Evolutionary conservation across 2,888 invertebrate genomes (phyloP).

Genomic region (Kryphioiulus occultus): DNA sequence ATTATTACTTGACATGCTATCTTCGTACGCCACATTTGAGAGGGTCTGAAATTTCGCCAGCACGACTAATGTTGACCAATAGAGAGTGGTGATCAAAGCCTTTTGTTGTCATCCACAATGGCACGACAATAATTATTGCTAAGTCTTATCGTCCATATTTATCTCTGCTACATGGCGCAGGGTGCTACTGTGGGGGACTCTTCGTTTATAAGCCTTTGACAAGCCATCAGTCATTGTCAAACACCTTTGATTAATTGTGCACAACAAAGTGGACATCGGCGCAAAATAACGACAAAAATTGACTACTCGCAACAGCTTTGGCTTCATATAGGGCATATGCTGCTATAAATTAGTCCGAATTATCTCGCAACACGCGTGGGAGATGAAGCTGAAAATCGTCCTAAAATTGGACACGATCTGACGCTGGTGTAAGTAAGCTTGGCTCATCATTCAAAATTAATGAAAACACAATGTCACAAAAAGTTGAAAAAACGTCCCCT

Average conservation of each 20-base stretch:
- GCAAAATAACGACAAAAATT: constrained; percentile 29
- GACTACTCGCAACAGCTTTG: constrained; percentile 15
- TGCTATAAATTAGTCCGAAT: constrained; percentile 25
- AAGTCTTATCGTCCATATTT: constrained; percentile 26
- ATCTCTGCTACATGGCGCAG: constrained; percentile 21
- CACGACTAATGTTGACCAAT: background rate
- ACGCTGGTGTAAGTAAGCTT: background rate
- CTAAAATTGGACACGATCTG: constrained; percentile 12
- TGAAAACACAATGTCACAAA: constrained; percentile 18
- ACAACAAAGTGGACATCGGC: constrained; percentile 29
- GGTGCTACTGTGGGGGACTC: constrained; percentile 26
- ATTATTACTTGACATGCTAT: background rate
- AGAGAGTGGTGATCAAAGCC: background rate
- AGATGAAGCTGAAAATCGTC: constrained; percentile 7
- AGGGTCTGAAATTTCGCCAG: background rate
- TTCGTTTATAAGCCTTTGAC: constrained; percentile 40
- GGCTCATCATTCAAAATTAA: constrained; percentile 25
- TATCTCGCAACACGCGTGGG: constrained; percentile 30
- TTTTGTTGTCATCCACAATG: constrained; percentile 26
- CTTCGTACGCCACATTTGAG: background rate
- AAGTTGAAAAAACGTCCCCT: background rate
- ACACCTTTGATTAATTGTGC: constrained; percentile 46
- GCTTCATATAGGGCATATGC: background rate
- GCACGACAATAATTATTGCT: constrained; percentile 11
- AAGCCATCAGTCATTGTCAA: constrained; percentile 48